phyloP scores from a whole-genome alignment of 2,113 vertebrate species.

The Eudyptes chrysolophus region DNA sequence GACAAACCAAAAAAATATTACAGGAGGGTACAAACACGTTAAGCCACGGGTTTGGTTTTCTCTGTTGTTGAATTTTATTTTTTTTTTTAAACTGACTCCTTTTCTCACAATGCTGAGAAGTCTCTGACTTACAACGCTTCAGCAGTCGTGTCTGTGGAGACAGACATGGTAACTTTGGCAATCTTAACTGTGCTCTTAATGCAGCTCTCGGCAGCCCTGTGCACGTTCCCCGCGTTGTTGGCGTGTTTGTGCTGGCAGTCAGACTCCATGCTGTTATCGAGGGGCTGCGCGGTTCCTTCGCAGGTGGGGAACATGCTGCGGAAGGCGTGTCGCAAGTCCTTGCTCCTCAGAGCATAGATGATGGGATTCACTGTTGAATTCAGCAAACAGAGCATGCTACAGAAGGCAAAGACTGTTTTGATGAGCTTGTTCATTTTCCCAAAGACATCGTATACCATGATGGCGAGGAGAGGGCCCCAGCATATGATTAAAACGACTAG shows the following conservation, averaged over 20 bases:
- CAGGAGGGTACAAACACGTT: constrained; percentile 64
- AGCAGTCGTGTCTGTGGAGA: constrained; percentile 97
- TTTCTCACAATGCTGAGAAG: constrained; percentile 14
- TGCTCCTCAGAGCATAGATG: constrained; percentile 97
- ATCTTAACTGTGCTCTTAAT: constrained; percentile 99
- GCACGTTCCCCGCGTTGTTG: constrained; percentile 85
- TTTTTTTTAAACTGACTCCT: constrained; percentile 6
- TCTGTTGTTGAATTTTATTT: constrained; percentile 7
- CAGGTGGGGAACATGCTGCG: constrained; percentile 92
- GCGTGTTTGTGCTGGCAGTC: constrained; percentile 93
- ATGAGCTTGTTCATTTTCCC: constrained; percentile 96
- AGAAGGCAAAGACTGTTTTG: constrained; percentile 98
- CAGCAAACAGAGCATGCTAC: constrained; percentile 96
- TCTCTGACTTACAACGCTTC: constrained; percentile 88
- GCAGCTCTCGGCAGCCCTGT: constrained; percentile 94
- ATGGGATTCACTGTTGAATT: constrained; percentile 99
- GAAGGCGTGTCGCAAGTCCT: constrained; percentile 95
- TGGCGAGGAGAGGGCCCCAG: constrained; percentile 97
- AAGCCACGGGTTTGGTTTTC: constrained; percentile 62
- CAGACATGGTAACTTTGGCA: constrained; percentile 99
- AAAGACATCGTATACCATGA: constrained; percentile 99
- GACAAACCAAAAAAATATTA: constrained; percentile 66
- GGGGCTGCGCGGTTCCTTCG: constrained; percentile 85
- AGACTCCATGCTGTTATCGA: constrained; percentile 98
- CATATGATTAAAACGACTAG: constrained; percentile 96